These are phyloP conservation scores for Micromesistius poutassou DNA, from an alignment of 2,797 vertebrate species.

Conservation along the genomic window DNA sequence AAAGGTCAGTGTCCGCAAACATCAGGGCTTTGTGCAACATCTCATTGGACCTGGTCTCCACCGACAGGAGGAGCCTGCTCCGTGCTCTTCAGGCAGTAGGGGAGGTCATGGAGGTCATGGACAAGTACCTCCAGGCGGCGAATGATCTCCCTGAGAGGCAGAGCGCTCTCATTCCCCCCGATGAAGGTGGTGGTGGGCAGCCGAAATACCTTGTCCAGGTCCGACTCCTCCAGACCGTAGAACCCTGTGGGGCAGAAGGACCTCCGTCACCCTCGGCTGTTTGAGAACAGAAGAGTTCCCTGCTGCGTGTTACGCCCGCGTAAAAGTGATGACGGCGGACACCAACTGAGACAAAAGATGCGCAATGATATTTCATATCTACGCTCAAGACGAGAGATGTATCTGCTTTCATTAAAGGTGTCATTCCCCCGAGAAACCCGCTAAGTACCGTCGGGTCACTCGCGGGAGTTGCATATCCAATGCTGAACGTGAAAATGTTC, in stretches of 20 bases:
- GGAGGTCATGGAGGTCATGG: not conserved
- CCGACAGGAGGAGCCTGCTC: not conserved
- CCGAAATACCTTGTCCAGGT: slow-evolving; percentile 89
- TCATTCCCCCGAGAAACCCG: too few relatives aligned
- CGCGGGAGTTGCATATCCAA: too few relatives aligned
- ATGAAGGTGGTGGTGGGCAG: slow-evolving; percentile 94
- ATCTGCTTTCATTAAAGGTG: too few relatives aligned
- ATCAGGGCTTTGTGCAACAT: too few relatives aligned
- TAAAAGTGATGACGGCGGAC: not conserved
- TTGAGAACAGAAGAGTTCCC: too few relatives aligned
- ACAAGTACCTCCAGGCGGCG: slow-evolving; percentile 87
- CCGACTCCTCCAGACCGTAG: slow-evolving; percentile 84
- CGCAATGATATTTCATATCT: too few relatives aligned
- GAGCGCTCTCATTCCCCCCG: slow-evolving; percentile 80
- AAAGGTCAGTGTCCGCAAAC: not conserved
- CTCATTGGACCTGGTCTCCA: not conserved
- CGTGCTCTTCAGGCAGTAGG: not conserved
- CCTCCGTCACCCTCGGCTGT: not conserved
- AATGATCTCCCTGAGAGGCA: slow-evolving; percentile 90
- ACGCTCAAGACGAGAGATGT: not conserved
- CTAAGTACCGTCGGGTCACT: too few relatives aligned
- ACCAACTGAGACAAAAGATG: too few relatives aligned
- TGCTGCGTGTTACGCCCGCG: not conserved
- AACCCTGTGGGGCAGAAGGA: slow-evolving; percentile 70
- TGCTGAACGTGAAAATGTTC: too few relatives aligned